Percentiles rank a stretch among this genome's conserved stretches.
These are phyloP conservation scores for Brienomyrus brachyistius DNA, from an alignment of 2,113 vertebrate species.

Conservation along the genomic window DNA sequence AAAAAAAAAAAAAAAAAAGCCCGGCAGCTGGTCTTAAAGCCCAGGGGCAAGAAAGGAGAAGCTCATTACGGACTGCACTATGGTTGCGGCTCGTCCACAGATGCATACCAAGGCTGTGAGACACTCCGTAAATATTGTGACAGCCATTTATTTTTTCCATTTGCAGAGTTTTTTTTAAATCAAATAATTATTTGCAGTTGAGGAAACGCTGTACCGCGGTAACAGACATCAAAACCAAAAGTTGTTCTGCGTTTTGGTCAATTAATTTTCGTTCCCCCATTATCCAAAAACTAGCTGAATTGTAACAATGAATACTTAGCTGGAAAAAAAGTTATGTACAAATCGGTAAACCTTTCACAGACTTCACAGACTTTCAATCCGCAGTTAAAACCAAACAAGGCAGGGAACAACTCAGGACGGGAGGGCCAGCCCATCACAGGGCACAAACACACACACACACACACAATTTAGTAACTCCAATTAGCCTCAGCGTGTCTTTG, in stretches of 20 bases:
- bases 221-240: background rate
- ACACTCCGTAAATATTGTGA: conserved; percentile 14
- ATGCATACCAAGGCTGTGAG: conserved; percentile 9
- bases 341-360: background rate
- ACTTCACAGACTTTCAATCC: background rate
- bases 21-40: background rate
- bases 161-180: conserved; percentile 5
- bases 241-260: background rate
- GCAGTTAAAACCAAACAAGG: background rate
- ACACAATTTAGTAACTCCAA: too few species aligned
- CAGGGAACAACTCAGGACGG: too few species aligned
- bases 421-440: too few species aligned
- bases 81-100: background rate
- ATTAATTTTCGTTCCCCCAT: background rate
- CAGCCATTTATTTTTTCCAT: conserved; percentile 11
- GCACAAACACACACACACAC: too few species aligned
- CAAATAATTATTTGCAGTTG: conserved; percentile 13
- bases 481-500: too few species aligned
- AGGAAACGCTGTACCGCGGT: background rate
- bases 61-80: background rate
- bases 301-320: background rate
- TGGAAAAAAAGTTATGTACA: background rate
- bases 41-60: background rate
- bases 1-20: background rate
- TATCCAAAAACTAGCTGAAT: background rate